Evolutionary conservation across 2,888 invertebrate species (phyloP), one percentile per base, ranked within the genome.

Genomic region (Rotaria magnacalcarata): DNA sequence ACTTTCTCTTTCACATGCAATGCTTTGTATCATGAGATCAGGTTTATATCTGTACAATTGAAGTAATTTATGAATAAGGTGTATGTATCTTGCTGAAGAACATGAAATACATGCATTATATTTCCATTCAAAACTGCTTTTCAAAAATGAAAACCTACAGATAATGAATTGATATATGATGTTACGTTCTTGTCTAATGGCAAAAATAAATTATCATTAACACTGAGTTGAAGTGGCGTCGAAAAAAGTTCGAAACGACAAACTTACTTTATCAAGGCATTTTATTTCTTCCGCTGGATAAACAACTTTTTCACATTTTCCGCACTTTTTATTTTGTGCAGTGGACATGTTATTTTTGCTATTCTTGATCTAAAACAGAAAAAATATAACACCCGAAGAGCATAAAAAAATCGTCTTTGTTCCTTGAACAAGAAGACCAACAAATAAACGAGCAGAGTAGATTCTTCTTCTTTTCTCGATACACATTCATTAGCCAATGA

Each of bases 251-350:
- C 10, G 5, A 47, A 80, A 47, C n/a, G 19, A 10, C 0, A 43
- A 47, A 80, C 92, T 91, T 92, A 96, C 96, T 95, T 98, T 98
- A 93, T 98, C 98, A 91, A 99, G 94, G 93, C 98, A 99, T 93
- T 97, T 98, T 89, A 99, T 93, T 93, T 98, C 97, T 93, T 99
- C 98, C 89, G 96, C 95, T 88, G 98, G 97, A 93, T 99, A 99
- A 90, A 99, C 99, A 3, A 47, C 19, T 47, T 80, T 80, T 11
- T 80, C 80, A 47, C 80, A 80, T 80, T 80, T 80, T 4, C 80
- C 80, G 47, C 80, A 80, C 14, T 80, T 80, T n/a, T 47, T 54
- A 54, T 54, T 80, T 80, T 80, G 80, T 47, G 14, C 47, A 43
- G 47, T n/a, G n/a, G 80, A 47, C 47, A 80, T 43, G 7, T 47